phyloP scores from a whole-genome alignment of 2,113 vertebrate genomes.

The Merops nubicus region DNA sequence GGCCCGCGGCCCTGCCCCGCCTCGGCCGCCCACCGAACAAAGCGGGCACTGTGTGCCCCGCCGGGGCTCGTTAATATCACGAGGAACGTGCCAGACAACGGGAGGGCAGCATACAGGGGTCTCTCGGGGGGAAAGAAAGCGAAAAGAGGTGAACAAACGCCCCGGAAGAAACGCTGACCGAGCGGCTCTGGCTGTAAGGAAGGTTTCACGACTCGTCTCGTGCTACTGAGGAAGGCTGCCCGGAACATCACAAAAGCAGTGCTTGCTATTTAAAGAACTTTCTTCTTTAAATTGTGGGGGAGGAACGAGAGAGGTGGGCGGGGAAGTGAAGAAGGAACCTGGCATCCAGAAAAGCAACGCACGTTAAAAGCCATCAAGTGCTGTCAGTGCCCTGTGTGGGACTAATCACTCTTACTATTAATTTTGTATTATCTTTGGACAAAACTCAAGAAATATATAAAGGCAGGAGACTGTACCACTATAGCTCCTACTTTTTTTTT shows the following conservation, averaged over 20 bases:
- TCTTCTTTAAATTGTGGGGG: not conserved
- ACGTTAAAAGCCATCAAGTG: not conserved
- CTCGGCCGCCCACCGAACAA: not conserved
- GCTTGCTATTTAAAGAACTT: not conserved
- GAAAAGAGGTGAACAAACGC: not conserved
- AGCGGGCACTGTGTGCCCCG: not conserved
- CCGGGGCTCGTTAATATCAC: not conserved
- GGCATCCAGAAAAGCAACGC: not conserved
- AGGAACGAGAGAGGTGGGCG: not conserved
- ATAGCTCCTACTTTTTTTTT: not conserved
- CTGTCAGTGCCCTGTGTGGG: not conserved
- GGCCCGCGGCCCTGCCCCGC: not conserved
- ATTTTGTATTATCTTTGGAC: not conserved
- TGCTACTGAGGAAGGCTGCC: not conserved
- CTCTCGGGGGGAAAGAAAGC: too few species aligned
- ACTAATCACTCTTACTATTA: not conserved
- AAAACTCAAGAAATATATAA: not conserved
- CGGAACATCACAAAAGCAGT: not conserved
- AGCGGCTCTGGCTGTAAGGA: not conserved
- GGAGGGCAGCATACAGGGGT: not conserved
- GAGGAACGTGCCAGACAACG: not conserved
- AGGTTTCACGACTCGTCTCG: not conserved
- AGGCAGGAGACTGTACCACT: not conserved
- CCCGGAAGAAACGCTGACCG: not conserved
- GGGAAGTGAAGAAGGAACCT: not conserved